phyloP scores from a whole-genome alignment of 2,797 vertebrate genomes.

The Oreonectes daqikongensis region DNA sequence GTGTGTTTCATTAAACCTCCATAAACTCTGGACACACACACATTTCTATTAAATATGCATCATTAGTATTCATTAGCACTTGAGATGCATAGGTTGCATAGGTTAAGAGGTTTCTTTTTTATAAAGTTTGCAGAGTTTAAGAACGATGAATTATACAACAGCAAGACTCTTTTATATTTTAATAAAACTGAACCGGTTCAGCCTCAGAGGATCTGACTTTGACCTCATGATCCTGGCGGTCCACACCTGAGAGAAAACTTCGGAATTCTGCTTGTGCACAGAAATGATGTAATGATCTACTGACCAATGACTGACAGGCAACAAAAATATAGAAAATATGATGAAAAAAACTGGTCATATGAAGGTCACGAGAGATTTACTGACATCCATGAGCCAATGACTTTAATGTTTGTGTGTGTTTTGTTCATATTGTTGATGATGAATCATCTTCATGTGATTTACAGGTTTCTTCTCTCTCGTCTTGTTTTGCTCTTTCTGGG shows the following conservation, averaged over 20 bases:
- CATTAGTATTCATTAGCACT: neutral
- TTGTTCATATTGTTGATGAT: no score
- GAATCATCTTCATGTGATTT: no score
- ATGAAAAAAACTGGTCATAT: no score
- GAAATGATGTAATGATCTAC: neutral
- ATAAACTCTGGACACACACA: no score
- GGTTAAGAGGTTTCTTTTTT: neutral
- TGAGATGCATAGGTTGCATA: neutral
- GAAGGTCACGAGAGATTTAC: no score
- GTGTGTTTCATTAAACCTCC: no score
- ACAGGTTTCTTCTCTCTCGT: no score
- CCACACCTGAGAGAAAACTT: neutral
- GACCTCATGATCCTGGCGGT: neutral
- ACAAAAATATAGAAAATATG: no score
- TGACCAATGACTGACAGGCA: no score
- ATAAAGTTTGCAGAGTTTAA: neutral
- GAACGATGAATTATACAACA: conserved; percentile 46
- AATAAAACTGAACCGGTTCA: conserved; percentile 37
- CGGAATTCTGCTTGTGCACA: neutral
- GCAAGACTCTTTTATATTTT: neutral
- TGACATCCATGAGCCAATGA: no score
- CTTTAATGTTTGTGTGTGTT: no score
- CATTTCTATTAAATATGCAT: neutral
- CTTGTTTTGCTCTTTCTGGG: no score
- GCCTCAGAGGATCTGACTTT: conserved; percentile 13